Percentiles rank a stretch among this genome's conserved stretches.
Conservation (phyloP, 2,888 invertebrate species). For the Epistrophe grossulariae region DNA sequence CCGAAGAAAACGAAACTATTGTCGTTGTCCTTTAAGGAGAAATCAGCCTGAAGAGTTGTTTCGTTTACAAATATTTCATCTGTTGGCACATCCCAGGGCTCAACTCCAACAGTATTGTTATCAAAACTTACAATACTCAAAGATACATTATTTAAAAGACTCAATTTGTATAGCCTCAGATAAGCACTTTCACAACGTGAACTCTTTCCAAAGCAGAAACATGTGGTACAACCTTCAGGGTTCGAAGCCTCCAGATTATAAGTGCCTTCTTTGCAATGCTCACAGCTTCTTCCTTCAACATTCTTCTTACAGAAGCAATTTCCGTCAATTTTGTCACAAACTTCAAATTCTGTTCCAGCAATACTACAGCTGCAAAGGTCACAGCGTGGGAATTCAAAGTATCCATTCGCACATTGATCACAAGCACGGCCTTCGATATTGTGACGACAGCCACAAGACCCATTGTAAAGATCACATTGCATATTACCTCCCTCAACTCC, state of each 20-base stretch:
- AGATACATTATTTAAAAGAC: conserved; percentile 80
- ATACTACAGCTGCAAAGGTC: conserved; percentile 91
- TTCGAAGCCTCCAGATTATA: conserved; percentile 94
- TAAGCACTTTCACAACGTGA: conserved; percentile 92
- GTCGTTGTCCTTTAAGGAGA: conserved; percentile 80
- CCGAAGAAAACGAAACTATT: conserved; percentile 81
- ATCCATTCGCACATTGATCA: conserved; percentile 93
- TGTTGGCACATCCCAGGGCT: conserved; percentile 79
- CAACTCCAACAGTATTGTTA: conserved; percentile 79
- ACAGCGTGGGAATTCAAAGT: conserved; percentile 95
- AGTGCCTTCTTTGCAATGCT: conserved; percentile 93
- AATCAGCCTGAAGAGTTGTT: conserved; percentile 82
- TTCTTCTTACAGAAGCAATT: conserved; percentile 91
- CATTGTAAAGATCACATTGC: conserved; percentile 94
- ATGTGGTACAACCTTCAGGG: conserved; percentile 96
- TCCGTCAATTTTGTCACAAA: conserved; percentile 91
- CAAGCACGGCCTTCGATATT: conserved; percentile 96
- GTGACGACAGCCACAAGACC: conserved; percentile 93
- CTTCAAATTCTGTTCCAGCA: conserved; percentile 92
- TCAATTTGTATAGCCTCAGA: conserved; percentile 84
- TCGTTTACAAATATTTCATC: conserved; percentile 82
- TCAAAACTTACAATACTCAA: conserved; percentile 80
- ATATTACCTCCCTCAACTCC: conserved; percentile 91
- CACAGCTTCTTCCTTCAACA: conserved; percentile 91
- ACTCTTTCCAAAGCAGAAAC: conserved; percentile 98